Percentiles rank a stretch among this genome's conserved stretches.
Conservation (phyloP, 1,140 invertebrate species). For the Palaemon carinicauda region DNA sequence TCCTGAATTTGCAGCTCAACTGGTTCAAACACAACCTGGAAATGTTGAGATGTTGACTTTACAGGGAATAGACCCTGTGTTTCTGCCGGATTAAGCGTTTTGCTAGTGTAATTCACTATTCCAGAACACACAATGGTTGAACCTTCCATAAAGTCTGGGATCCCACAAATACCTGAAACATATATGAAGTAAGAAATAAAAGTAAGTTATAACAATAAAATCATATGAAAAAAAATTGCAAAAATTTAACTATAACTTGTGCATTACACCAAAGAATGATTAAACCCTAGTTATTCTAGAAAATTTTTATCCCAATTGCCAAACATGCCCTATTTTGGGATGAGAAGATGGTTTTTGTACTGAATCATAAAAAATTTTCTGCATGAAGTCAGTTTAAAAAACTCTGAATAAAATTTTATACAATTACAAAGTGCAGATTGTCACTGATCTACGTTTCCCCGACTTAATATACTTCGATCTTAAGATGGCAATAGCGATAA, state of each 20-base stretch:
- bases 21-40: constrained; percentile 10
- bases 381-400: too few relatives aligned
- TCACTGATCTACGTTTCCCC: too few relatives aligned
- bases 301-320: too few relatives aligned
- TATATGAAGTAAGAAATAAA: not conserved
- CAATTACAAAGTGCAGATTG: too few relatives aligned
- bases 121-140: constrained; percentile 27
- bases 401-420: too few relatives aligned
- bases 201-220: not conserved
- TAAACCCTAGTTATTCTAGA: too few relatives aligned
- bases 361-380: too few relatives aligned
- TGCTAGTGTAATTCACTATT: constrained; percentile 13
- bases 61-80: not conserved
- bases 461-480: too few relatives aligned
- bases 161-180: constrained; percentile 12
- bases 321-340: too few relatives aligned
- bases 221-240: not conserved
- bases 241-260: not conserved
- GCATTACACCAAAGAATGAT: too few relatives aligned
- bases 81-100: not conserved
- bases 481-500: too few relatives aligned
- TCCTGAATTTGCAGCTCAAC: not conserved
- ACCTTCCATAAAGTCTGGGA: constrained; percentile 17
- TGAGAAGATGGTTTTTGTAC: too few relatives aligned
- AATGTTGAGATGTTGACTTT: not conserved